phyloP scores from a whole-genome alignment of 2,113 vertebrate species.

The Heliornis fulica region DNA sequence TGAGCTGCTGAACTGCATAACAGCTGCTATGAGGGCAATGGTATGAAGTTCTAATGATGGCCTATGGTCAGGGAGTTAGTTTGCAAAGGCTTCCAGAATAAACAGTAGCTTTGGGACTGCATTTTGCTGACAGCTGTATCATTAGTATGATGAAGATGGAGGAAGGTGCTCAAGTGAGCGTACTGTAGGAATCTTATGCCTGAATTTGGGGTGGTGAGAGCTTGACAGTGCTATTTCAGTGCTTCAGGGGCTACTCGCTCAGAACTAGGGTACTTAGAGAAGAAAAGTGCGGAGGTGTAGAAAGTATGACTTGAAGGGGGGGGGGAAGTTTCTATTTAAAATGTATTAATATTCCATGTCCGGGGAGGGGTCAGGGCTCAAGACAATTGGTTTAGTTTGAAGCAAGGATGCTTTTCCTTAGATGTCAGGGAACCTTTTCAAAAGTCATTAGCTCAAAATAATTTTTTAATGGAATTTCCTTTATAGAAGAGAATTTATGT shows the following conservation, averaged over 20 bases:
- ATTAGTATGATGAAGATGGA: neutral
- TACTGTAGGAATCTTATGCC: fast-evolving
- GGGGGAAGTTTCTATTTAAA: no score
- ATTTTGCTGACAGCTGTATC: neutral
- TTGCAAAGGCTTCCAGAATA: neutral
- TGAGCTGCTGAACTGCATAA: neutral
- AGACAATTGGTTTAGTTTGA: neutral
- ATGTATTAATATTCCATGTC: neutral
- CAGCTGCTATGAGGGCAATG: neutral
- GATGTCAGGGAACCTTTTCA: neutral
- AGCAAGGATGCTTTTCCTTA: neutral
- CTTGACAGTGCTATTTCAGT: no score
- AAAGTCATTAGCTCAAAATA: neutral
- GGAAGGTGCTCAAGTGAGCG: neutral
- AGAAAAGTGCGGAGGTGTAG: neutral
- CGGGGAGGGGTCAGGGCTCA: neutral
- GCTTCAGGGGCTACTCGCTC: neutral
- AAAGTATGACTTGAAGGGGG: no score
- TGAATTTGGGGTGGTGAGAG: neutral
- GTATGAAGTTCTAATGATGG: fast-evolving
- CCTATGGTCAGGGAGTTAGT: neutral
- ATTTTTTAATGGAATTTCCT: neutral
- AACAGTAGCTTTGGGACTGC: neutral
- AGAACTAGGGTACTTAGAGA: neutral
- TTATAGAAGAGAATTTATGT: neutral